These are phyloP conservation scores for Nasua narica DNA, from an alignment of 2,797 vertebrate genomes.

Conservation along the genomic window DNA sequence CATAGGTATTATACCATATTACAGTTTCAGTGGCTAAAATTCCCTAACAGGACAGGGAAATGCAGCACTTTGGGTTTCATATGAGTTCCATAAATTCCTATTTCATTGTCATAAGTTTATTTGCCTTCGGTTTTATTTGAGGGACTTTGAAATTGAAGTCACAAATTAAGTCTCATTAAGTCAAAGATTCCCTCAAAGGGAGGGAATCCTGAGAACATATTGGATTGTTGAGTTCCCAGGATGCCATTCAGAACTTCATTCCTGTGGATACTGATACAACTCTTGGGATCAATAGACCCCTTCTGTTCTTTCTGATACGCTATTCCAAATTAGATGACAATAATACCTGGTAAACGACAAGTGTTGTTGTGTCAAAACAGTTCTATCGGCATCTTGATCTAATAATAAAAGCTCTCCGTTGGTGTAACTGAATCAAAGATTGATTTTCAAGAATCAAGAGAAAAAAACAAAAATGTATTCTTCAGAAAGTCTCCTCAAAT, in stretches of 20 bases:
- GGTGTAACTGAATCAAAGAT: background rate
- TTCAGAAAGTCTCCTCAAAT: background rate
- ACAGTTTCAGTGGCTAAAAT: background rate
- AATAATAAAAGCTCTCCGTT: background rate
- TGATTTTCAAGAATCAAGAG: background rate
- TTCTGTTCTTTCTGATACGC: background rate
- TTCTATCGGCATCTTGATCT: background rate
- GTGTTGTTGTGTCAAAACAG: background rate
- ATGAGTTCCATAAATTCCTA: background rate
- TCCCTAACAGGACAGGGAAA: background rate
- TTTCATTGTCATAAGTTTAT: background rate
- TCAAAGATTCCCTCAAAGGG: background rate
- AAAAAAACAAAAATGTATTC: background rate
- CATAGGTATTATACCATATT: background rate
- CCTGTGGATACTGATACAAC: background rate
- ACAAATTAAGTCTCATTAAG: background rate
- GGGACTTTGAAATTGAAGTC: background rate
- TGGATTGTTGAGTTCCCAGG: background rate
- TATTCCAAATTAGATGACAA: background rate
- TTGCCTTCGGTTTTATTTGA: background rate
- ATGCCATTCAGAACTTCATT: background rate
- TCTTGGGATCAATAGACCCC: background rate
- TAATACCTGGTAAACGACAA: background rate
- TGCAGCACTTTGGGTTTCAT: background rate
- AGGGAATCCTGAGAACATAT: background rate